phyloP scores from a whole-genome alignment of 2,797 vertebrate genomes.

The Phrynocephalus guinanensis region DNA sequence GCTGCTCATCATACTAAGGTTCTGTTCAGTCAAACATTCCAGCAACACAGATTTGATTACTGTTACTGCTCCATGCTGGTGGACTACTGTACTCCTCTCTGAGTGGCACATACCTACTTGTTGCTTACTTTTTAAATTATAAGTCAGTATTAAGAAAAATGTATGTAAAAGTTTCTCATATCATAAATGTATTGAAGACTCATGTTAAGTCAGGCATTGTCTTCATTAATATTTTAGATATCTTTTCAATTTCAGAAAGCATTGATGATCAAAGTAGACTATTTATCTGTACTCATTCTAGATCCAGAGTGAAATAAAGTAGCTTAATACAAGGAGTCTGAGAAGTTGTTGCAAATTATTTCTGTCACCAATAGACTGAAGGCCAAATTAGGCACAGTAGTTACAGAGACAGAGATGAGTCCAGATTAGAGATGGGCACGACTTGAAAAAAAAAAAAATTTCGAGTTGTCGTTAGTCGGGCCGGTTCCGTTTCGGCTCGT shows the following conservation, averaged over 20 bases:
- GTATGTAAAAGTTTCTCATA: background rate
- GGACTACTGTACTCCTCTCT: background rate
- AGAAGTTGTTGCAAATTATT: background rate
- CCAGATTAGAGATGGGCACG: background rate
- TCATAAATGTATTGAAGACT: constrained; percentile 13
- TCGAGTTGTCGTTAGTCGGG: too few species aligned
- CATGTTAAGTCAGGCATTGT: background rate
- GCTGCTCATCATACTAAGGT: background rate
- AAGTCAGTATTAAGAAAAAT: background rate
- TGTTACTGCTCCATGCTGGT: background rate
- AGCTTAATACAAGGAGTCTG: background rate
- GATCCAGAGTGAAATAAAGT: background rate
- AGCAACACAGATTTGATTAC: background rate
- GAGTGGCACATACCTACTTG: background rate
- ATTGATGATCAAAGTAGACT: background rate
- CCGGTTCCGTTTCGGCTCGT: too few species aligned
- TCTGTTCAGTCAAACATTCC: constrained; percentile 7
- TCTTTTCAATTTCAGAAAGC: background rate
- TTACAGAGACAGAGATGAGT: background rate
- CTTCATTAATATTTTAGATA: background rate
- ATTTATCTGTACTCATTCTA: background rate
- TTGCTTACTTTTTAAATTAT: constrained; percentile 1
- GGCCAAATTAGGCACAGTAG: background rate
- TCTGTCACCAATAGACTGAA: background rate
- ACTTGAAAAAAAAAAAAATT: too few species aligned